Base-by-base conservation (phyloP, 2,113 vertebrate genomes). In the Mellivora capensis region DNA sequence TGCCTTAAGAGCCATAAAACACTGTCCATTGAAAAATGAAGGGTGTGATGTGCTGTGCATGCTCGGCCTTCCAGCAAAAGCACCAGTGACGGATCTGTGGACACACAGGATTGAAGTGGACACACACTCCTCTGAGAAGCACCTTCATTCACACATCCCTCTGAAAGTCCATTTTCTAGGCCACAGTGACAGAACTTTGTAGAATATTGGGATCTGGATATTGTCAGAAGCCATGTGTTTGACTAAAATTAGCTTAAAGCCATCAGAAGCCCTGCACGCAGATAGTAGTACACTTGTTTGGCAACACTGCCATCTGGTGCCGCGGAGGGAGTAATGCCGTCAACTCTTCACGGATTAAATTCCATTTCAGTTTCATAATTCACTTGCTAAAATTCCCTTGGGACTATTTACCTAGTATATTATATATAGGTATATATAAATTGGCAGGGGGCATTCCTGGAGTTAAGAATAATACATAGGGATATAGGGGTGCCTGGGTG, bases 261-360 rank as follows among this genome's bases (percentile, higher is more conserved):
- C 34, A 10, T 92, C 49, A 13, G 61, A 17, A 9, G n/a, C 27
- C 54, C 34, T 49, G 8, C 39, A 18, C 11, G 9, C 12, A 20
- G 0, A 1, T 0, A 44, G 17, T 52, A 79, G 17, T 52, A 79
- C 4, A 7, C 96, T 91, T 90, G 37, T 97, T 97, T 97, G 72
- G 77, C 92, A 96, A 71, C 85, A 98, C 94, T 97, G 98, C 98
- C 98, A 98, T 94, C 98, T 98, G 93, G 98, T 98, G 98, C 95
- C 93, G 42, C 74, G 2, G 0, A 96, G 0, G 1, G 3, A 14
- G 31, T 52, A 76, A 29, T 93, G 72, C 59, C 76, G 1, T 62
- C 2, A 3, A 25, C n/a, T 21, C 31, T 80, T 64, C 42, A 34
- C 74, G 47, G 17, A 37, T 39, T 83, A 64, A 62, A 47, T 47